Conservation (phyloP, 2,113 vertebrate genomes). For the Scomber scombrus region DNA sequence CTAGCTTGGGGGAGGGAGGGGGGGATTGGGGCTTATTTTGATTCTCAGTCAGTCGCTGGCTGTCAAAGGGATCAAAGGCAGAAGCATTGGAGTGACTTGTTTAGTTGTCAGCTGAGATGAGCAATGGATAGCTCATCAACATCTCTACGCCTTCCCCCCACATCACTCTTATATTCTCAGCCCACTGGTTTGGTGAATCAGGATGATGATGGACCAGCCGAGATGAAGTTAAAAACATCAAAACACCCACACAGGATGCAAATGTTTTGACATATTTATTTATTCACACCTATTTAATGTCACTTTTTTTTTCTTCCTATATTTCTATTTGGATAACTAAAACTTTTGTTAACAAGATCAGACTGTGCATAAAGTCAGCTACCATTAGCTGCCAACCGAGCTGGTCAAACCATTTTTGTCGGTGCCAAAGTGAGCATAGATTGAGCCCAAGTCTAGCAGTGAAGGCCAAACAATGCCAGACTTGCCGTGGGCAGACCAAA, state of each 20-base stretch:
- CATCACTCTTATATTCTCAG: neutral
- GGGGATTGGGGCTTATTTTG: neutral
- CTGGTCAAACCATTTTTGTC: neutral
- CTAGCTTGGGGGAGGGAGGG: neutral
- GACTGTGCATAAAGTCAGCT: neutral
- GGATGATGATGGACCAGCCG: constrained; percentile 6
- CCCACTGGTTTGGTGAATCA: constrained; percentile 1
- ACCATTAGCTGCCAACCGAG: neutral
- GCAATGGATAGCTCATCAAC: neutral
- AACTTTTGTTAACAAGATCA: neutral
- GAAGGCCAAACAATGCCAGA: constrained; percentile 18
- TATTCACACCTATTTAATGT: neutral
- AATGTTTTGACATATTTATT: neutral
- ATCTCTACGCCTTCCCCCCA: constrained; percentile 15
- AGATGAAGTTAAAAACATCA: neutral
- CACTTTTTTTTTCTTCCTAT: neutral
- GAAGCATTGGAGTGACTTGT: constrained; percentile 22
- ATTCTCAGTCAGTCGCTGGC: constrained; percentile 38
- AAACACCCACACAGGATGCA: neutral
- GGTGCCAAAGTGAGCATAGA: constrained; percentile 29
- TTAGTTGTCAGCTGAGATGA: constrained; percentile 43
- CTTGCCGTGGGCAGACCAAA: constrained; percentile 24
- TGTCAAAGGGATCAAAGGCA: constrained; percentile 43
- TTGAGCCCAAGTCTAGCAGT: constrained; percentile 16
- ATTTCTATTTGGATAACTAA: neutral